Evolutionary conservation across 2,113 vertebrate species (phyloP), one percentile per base, ranked within the genome.

Genomic region (Laterallus jamaicensis): DNA sequence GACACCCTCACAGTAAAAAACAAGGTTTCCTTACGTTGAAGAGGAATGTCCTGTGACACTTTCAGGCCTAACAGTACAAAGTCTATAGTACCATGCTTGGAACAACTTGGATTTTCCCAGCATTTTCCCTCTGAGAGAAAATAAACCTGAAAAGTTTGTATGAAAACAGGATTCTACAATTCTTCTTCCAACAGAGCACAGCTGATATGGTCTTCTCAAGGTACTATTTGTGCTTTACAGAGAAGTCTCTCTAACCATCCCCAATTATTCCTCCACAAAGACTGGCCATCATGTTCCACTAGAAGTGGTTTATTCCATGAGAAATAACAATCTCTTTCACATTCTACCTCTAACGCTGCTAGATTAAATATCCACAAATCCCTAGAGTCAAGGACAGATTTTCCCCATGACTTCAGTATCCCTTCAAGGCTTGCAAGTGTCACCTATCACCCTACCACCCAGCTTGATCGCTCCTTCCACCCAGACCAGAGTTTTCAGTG

Each of bases 71-170:
- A 15, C 74, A 28, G 15, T 6, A 22, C 9, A 9, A 75, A 31
- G 2, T 26, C 58, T 35, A 4, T 2, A 7, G 19, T 1, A n/a
- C 2, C 10, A 11, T 4, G 13, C 16, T 10, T 0, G 4, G 19
- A 82, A 29, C 17, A 82, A 74, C 10, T 10, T 47, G 32, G 44
- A 60, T 77, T 83, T 81, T 49, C 63, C 16, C 26, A n/a, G 3
- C 0, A 6, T 74, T 77, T 69, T 60, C 40, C 21, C 28, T 49
- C 54, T 50, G 39, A 11, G 10, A 60, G 19, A 37, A 39, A 37
- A 29, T 6, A 31, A 81, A 1, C 6, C 59, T 60, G 21, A 32
- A 29, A 63, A 55, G 9, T 15, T 68, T 24, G 3, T 12, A 11
- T 4, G 25, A 35, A 32, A 40, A 71, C 21, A 60, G 31, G 32